Conservation (phyloP, 2,888 invertebrate genomes). For the Lottia scabra region DNA sequence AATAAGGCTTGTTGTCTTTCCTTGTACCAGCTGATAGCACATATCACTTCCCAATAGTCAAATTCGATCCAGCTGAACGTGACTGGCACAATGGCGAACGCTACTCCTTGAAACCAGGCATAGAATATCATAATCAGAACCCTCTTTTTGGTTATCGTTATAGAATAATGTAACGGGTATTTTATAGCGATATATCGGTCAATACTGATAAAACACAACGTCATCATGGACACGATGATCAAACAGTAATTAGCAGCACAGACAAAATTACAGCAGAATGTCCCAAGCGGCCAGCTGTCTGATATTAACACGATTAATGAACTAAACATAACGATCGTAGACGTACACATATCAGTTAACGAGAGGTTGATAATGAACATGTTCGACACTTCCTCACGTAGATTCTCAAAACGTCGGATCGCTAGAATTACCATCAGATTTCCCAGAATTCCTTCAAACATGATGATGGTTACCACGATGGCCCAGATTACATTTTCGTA, state of each 20-base stretch:
- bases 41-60: slow-evolving; percentile 66
- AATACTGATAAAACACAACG: slow-evolving; percentile 63
- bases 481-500: slow-evolving; percentile 32
- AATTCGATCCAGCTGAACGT: slow-evolving; percentile 58
- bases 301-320: slow-evolving; percentile 40
- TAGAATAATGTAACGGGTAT: slow-evolving; percentile 54
- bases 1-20: slow-evolving; percentile 41
- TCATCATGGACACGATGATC: slow-evolving; percentile 67
- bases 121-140: slow-evolving; percentile 41
- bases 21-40: slow-evolving; percentile 64
- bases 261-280: slow-evolving; percentile 49
- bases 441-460: slow-evolving; percentile 45
- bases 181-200: slow-evolving; percentile 63
- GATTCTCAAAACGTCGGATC: slow-evolving; percentile 31
- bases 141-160: slow-evolving; percentile 37
- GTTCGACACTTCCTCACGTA: slow-evolving; percentile 53
- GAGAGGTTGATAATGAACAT: slow-evolving; percentile 61
- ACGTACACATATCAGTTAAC: slow-evolving; percentile 55
- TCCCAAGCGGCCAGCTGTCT: slow-evolving; percentile 40
- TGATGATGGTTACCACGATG: slow-evolving; percentile 41
- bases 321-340: slow-evolving; percentile 55
- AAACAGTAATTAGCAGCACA: slow-evolving; percentile 65
- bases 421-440: slow-evolving; percentile 58
- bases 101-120: slow-evolving; percentile 62
- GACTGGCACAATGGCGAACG: slow-evolving; percentile 54